Percentiles rank a stretch among this genome's conserved stretches.
phyloP scores from a whole-genome alignment of 2,797 vertebrate species.

The Nannoperca australis region DNA sequence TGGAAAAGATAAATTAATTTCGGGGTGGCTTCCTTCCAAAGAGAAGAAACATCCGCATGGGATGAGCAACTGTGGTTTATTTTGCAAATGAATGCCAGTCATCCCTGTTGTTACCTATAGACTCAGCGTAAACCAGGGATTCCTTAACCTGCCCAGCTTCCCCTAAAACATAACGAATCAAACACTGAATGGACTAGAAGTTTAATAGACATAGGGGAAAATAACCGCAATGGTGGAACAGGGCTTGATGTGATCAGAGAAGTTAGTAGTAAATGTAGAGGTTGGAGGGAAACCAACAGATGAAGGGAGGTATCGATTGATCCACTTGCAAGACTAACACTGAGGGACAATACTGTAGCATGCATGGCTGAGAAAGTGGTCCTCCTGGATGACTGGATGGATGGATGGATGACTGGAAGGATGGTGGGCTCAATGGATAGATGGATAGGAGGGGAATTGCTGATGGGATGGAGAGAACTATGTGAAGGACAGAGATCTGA shows the following conservation, averaged over 20 bases:
- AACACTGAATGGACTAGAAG: conserved; percentile 14
- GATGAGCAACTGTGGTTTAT: conserved; percentile 11
- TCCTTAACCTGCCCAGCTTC: conserved; percentile 16
- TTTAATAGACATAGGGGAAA: conserved; percentile 14
- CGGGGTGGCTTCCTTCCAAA: conserved; percentile 11
- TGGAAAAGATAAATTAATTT: conserved; percentile 14
- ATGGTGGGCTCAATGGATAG: not conserved
- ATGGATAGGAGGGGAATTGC: not conserved
- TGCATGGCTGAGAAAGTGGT: not conserved
- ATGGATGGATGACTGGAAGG: not conserved
- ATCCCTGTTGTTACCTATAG: conserved; percentile 1
- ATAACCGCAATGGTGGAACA: not conserved
- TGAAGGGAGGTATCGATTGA: not conserved
- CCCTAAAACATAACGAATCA: not conserved
- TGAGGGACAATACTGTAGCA: not conserved
- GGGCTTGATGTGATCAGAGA: not conserved
- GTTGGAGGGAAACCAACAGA: not conserved
- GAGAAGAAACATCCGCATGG: conserved; percentile 9
- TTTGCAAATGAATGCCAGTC: conserved; percentile 14
- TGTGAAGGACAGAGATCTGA: not conserved
- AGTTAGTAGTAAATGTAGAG: not conserved
- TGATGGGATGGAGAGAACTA: not conserved
- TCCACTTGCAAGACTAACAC: not conserved
- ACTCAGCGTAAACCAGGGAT: conserved; percentile 18
- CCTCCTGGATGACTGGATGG: not conserved